Evolutionary conservation across 2,888 invertebrate species (phyloP).

Genomic region (Lottia gigantea): DNA sequence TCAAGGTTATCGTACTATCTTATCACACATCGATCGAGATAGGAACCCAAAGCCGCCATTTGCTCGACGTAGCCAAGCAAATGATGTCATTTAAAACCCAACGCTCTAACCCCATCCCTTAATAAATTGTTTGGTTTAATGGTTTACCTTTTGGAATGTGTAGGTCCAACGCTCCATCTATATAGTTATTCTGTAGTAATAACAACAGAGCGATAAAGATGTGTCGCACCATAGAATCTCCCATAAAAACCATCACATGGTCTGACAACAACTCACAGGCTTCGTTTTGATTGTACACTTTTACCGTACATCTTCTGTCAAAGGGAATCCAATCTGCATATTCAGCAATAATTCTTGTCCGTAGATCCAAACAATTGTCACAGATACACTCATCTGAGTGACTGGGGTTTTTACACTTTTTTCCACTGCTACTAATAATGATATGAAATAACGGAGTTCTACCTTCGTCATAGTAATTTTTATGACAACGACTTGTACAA

Average conservation of each 20-base stretch:
- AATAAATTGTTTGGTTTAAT: too few relatives aligned
- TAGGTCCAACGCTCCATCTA: not conserved
- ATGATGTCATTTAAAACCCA: too few relatives aligned
- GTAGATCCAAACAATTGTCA: not conserved
- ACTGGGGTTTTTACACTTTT: too few relatives aligned
- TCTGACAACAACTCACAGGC: not conserved
- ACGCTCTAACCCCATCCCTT: too few relatives aligned
- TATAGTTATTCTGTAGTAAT: not conserved
- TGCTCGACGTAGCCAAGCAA: too few relatives aligned
- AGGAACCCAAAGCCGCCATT: too few relatives aligned
- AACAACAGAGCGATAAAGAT: not conserved
- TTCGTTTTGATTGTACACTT: not conserved
- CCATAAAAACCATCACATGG: not conserved
- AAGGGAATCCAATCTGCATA: not conserved
- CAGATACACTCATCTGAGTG: not conserved
- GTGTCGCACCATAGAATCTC: not conserved
- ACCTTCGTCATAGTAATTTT: too few relatives aligned
- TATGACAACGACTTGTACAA: too few relatives aligned
- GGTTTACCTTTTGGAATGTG: not conserved
- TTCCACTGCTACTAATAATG: too few relatives aligned
- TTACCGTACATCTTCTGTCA: not conserved
- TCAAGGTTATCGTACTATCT: too few relatives aligned
- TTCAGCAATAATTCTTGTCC: not conserved
- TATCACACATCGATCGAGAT: too few relatives aligned
- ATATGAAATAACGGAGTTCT: too few relatives aligned